Evolutionary conservation across 2,113 vertebrate genomes (phyloP), one percentile per base, ranked within the genome.

Genomic region (Pholis gunnellus): DNA sequence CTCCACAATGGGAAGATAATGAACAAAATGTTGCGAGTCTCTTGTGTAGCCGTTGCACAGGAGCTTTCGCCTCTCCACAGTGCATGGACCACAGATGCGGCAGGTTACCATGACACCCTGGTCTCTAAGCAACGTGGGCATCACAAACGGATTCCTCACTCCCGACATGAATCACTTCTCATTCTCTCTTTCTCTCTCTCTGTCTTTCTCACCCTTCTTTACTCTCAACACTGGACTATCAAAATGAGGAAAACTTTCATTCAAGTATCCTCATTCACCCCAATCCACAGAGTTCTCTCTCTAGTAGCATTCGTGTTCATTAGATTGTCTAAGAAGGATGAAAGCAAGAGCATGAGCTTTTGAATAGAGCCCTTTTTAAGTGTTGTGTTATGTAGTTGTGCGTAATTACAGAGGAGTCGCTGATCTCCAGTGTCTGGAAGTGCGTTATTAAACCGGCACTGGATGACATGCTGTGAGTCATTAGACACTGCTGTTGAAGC

Each of bases 381-480:
- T 31, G 52, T 74, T 59, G 72, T 64, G 89, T 89, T 89, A 66
- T 91, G 85, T 87, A 78, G 85, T 81, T 73, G 80, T 77, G 86
- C 79, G 80, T 93, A 94, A 94, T 94, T 93, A 92, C 80, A 88
- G 83, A 63, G 88, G 73, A 91, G 88, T 90, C 90, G 75, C 78
- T 81, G 89, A 90, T 91, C 92, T 92, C 76, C 80, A 73, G 82
- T 86, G 87, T 89, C 83, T 89, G 56, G 34, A 87, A 88, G 88
- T 86, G 87, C 5, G 72, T 91, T 91, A 93, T 94, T 93, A 93
- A 89, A 86, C 72, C 57, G 72, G 87, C 86, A 88, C 61, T 88
- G 68, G 82, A 75, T 91, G 89, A 87, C 91, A 82, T 71, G 70
- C 81, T 79, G 85, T 82, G 87, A 92, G 88, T 91, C 89, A 90